Evolutionary conservation across 2,113 vertebrate genomes (phyloP).

Genomic region (Catharus bicknelli): DNA sequence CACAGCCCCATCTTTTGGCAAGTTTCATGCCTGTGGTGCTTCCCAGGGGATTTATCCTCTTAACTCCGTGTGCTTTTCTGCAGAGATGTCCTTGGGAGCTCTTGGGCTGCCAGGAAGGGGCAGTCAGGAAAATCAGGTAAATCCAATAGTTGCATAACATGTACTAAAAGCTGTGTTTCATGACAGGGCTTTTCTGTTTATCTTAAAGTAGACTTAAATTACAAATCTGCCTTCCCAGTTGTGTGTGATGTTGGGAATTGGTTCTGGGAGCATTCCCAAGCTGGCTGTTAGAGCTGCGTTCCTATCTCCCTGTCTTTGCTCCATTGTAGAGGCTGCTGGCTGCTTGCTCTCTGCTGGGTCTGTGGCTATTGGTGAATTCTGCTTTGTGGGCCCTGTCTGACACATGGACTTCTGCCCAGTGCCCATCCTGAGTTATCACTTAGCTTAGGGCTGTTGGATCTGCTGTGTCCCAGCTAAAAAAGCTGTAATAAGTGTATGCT

Average conservation of each 20-base stretch:
- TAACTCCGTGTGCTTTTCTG: fast-evolving
- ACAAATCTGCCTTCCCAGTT: conserved; percentile 39
- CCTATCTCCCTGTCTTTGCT: conserved; percentile 54
- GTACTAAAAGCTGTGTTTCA: not conserved
- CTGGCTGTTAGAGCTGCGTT: conserved; percentile 59
- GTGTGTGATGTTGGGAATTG: conserved; percentile 22
- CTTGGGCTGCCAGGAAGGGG: not conserved
- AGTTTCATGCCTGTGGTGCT: not conserved
- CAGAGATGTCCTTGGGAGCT: fast-evolving
- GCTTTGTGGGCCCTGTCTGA: conserved; percentile 2
- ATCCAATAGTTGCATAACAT: not conserved
- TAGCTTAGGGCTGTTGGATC: not conserved
- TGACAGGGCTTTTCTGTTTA: not conserved
- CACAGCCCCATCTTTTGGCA: not conserved
- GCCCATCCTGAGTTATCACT: not conserved
- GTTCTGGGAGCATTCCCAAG: conserved; percentile 47
- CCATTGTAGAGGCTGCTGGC: conserved; percentile 17
- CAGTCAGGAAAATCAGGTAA: not conserved
- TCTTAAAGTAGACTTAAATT: conserved; percentile 22
- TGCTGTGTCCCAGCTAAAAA: not conserved
- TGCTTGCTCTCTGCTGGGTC: conserved; percentile 36
- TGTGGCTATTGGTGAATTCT: conserved; percentile 56
- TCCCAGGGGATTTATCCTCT: not conserved
- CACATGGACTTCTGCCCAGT: not conserved
- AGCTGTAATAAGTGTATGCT: not conserved